Percentiles rank a stretch among this genome's conserved stretches.
Evolutionary conservation across 1,140 invertebrate genomes (phyloP).

Genomic region (Listronotus oregonensis): DNA sequence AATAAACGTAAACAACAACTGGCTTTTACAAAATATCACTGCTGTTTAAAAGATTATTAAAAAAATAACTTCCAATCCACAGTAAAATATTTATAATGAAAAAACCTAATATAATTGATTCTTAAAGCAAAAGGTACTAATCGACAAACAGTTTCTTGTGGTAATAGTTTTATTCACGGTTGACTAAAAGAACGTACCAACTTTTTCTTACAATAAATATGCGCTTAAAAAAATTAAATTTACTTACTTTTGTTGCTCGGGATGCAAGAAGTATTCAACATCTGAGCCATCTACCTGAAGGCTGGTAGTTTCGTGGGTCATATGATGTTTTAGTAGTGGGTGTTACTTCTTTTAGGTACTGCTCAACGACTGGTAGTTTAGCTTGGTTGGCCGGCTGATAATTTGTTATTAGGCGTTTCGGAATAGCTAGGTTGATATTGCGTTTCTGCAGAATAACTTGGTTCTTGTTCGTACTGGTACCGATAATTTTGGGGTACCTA

Average conservation of each 20-base stretch:
- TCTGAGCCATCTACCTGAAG: not conserved
- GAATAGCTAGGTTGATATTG: constrained; percentile 12
- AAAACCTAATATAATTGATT: too few relatives aligned
- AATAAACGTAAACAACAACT: too few relatives aligned
- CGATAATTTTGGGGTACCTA: not conserved
- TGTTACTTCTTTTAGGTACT: constrained; percentile 28
- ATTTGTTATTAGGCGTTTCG: not conserved
- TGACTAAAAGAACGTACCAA: too few relatives aligned
- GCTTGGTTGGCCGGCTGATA: not conserved
- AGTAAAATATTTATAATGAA: too few relatives aligned
- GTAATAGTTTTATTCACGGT: too few relatives aligned
- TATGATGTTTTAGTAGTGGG: constrained; percentile 28
- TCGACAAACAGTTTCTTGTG: too few relatives aligned
- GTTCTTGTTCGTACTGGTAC: constrained; percentile 1
- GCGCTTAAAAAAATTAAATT: not conserved
- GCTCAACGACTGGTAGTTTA: constrained; percentile 9
- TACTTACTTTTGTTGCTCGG: constrained; percentile 26
- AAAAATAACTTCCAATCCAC: too few relatives aligned
- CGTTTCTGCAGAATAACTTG: constrained; percentile 4
- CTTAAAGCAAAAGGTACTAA: too few relatives aligned
- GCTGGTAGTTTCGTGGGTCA: constrained; percentile 12
- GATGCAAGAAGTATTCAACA: not conserved
- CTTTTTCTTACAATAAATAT: too few relatives aligned
- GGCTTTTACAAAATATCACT: too few relatives aligned
- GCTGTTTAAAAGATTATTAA: too few relatives aligned